Conservation (phyloP, 2,888 invertebrate species). For the Drosophila formosana region DNA sequence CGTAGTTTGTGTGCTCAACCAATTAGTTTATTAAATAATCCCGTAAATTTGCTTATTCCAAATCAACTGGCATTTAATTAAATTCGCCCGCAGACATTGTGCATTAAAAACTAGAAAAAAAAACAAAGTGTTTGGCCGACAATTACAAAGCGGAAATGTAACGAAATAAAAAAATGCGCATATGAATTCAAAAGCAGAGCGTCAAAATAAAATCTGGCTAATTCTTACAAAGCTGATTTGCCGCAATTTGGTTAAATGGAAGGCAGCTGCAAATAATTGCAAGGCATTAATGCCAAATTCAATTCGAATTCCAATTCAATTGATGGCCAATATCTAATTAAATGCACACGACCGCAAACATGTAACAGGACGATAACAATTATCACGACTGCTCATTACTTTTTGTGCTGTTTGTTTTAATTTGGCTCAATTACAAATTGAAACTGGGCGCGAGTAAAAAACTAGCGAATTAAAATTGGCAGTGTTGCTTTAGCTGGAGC, state of each 20-base stretch:
- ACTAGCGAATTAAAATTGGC: neutral
- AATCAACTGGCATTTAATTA: slow-evolving; percentile 45
- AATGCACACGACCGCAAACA: slow-evolving; percentile 61
- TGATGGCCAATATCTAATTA: slow-evolving; percentile 72
- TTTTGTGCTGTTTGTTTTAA: slow-evolving; percentile 46
- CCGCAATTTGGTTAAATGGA: slow-evolving; percentile 64
- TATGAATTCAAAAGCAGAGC: slow-evolving; percentile 20
- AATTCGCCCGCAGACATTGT: slow-evolving; percentile 35
- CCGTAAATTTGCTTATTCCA: slow-evolving; percentile 16
- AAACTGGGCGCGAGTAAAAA: slow-evolving; percentile 19
- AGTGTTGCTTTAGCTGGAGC: slow-evolving; percentile 11
- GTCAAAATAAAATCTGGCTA: slow-evolving; percentile 59
- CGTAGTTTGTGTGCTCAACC: slow-evolving; percentile 15
- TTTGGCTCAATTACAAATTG: slow-evolving; percentile 53
- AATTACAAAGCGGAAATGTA: slow-evolving; percentile 8
- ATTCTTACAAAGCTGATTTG: slow-evolving; percentile 67
- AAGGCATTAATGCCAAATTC: slow-evolving; percentile 53
- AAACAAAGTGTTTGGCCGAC: slow-evolving; percentile 4
- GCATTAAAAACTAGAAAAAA: neutral
- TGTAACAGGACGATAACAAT: slow-evolving; percentile 50
- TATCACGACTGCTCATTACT: slow-evolving; percentile 39
- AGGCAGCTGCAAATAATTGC: slow-evolving; percentile 62
- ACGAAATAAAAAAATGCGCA: slow-evolving; percentile 15
- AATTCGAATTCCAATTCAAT: slow-evolving; percentile 63
- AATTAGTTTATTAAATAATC: slow-evolving; percentile 40